Percentiles rank a stretch among this genome's conserved stretches.
Evolutionary conservation across 1,140 invertebrate genomes (phyloP).

Genomic region (Lamellibrachia luymesi): DNA sequence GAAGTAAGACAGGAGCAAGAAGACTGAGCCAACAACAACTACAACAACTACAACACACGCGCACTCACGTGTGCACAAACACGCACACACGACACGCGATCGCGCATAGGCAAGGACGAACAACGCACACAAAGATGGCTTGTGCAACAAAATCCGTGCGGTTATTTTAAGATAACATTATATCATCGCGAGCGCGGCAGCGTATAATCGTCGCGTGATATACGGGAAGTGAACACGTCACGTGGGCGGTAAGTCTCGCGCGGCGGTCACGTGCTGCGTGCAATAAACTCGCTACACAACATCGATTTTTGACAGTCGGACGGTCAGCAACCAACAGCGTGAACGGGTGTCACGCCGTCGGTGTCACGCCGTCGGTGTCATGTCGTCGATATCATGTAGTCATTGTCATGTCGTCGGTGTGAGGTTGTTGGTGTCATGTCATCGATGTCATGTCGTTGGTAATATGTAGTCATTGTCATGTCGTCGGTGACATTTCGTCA

Average conservation of each 20-base stretch:
- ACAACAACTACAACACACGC: no score
- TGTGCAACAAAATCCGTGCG: not conserved
- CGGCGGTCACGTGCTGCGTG: not conserved
- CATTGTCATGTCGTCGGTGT: not conserved
- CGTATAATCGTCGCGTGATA: not conserved
- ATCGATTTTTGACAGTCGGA: not conserved
- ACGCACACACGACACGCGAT: not conserved
- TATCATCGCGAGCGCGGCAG: no score
- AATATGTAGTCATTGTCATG: not conserved
- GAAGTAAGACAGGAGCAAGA: no score
- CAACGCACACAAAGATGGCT: no score
- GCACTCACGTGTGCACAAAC: not conserved
- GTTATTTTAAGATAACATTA: not conserved
- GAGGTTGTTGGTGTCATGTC: not conserved
- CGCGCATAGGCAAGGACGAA: no score
- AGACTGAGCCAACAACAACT: no score
- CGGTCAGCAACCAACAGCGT: not conserved
- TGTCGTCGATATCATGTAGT: not conserved
- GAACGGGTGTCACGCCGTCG: not conserved
- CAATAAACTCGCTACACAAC: no score
- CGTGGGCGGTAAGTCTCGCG: not conserved
- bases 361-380: not conserved
- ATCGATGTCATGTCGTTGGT: not conserved
- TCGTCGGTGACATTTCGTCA: not conserved
- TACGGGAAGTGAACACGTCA: not conserved